These are phyloP conservation scores for Ariolimax columbianus DNA, from an alignment of 2,888 invertebrate genomes.

Conservation along the genomic window DNA sequence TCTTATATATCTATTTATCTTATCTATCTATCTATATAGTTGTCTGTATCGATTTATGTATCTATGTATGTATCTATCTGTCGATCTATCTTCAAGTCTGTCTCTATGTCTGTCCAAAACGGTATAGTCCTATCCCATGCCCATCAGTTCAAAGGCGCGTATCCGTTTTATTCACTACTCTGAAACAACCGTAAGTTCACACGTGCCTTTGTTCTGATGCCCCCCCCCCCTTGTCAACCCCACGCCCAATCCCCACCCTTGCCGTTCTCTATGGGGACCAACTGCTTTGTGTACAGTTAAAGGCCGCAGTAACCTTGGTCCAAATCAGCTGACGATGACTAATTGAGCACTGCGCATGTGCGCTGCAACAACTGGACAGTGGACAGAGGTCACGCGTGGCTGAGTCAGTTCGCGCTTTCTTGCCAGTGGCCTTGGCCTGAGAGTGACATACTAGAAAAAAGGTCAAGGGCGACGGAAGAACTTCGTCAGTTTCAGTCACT, in stretches of 20 bases:
- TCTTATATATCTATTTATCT: too few relatives aligned
- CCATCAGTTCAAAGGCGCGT: too few relatives aligned
- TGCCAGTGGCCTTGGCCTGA: not conserved
- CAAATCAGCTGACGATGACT: not conserved
- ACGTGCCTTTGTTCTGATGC: not conserved
- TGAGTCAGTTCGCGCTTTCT: not conserved
- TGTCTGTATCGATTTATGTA: too few relatives aligned
- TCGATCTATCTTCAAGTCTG: too few relatives aligned
- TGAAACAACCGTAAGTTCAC: too few relatives aligned
- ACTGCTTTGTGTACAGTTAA: not conserved
- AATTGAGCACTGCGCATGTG: not conserved
- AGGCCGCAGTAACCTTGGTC: not conserved
- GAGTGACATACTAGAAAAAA: not conserved
- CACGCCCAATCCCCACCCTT: too few relatives aligned
- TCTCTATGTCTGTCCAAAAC: too few relatives aligned
- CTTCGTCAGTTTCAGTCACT: not conserved
- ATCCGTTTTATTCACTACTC: too few relatives aligned
- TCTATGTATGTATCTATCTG: too few relatives aligned
- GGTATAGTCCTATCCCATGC: too few relatives aligned
- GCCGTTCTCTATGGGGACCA: too few relatives aligned
- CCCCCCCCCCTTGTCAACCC: not conserved
- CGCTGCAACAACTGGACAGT: not conserved
- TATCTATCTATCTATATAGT: too few relatives aligned
- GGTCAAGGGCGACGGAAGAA: not conserved
- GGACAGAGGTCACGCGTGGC: not conserved